Evolutionary conservation across 2,113 vertebrate genomes (phyloP).

Genomic region (Todiramphus saurophagus): DNA sequence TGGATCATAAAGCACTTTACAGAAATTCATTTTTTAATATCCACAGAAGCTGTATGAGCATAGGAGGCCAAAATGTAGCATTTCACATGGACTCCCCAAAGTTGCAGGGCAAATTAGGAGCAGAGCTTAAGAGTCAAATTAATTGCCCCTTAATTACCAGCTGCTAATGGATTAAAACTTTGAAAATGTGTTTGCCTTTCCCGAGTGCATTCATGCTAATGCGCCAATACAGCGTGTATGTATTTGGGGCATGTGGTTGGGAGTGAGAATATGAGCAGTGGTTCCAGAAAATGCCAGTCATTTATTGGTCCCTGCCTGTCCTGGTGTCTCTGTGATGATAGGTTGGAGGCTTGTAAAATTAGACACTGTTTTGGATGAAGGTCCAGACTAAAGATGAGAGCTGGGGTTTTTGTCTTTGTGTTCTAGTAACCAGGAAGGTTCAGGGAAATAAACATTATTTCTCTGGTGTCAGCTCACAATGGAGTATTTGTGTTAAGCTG

Average conservation of each 20-base stretch:
- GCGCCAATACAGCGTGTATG: accelerated
- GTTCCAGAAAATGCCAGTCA: neutral
- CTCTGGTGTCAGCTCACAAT: neutral
- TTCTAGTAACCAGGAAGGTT: neutral
- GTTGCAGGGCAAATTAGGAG: neutral
- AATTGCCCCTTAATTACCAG: constrained; percentile 18
- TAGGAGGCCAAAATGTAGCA: neutral
- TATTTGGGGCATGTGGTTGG: neutral
- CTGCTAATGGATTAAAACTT: constrained; percentile 15
- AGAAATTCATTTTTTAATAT: constrained; percentile 12
- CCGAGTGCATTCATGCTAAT: neutral
- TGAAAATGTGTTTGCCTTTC: neutral
- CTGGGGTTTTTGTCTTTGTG: neutral
- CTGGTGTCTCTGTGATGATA: neutral
- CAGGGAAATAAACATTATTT: neutral
- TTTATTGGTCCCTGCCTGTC: neutral
- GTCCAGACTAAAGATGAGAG: neutral
- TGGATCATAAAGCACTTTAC: constrained; percentile 31
- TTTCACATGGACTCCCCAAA: neutral
- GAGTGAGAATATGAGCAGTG: neutral
- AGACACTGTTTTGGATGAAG: neutral
- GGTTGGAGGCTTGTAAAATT: neutral
- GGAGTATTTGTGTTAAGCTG: neutral
- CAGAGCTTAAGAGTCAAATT: neutral
- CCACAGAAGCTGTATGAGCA: neutral